Evolutionary conservation across 92 coral and sea anemone species (phyloP), one percentile per base, ranked within the genome.

Genomic region (Montipora capitata): DNA sequence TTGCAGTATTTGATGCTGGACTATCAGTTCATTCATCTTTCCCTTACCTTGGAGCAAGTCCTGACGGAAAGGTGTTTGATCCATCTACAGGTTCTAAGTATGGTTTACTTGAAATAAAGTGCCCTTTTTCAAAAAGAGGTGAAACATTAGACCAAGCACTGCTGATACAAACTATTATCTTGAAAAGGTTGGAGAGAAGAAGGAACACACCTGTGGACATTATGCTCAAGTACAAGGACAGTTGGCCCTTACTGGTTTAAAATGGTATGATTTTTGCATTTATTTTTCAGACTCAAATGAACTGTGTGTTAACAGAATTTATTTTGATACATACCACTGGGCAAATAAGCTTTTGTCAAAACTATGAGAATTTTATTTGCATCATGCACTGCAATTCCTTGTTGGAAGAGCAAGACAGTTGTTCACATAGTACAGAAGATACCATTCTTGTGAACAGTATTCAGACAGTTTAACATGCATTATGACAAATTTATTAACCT

Each of bases 201-300:
- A 86, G 43, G 44, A 39, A 2, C 87, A 80, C 41, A 15, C 67
- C 27, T 20, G 27, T 20, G 27, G 27, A 20, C 73, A 87, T 42
- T 87, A 76, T 77, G 70, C 77, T 3, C 93, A 89, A 76, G 89
- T 89, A 10, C 93, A 89, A 51, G 93, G 89, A 17, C 89, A 89
- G 54, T 62, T 89, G 57, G 93, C 93, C n/a, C 4, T 89, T 15
- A 76, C 93, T 6, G 88, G 94, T 9, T 56, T 91, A 27, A 44
- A 18, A 35, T 91, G 88, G 94, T 91, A 91, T 75, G 94, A 91
- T 73, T 91, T 86, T 91, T 80, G 84, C 65, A 83, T 81, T 15
- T 85, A 59, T 20, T 74, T 91, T 10, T 91, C 91, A n/a, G 78
- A 86, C 6, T 38, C 84, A 4, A 91, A 87, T 81, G 91, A 91